A percentile compares a stretch with the other conserved stretches of the same genome.
Evolutionary conservation across 2,113 vertebrate species (phyloP).

Genomic region (pig (Sus scrofa)): DNA sequence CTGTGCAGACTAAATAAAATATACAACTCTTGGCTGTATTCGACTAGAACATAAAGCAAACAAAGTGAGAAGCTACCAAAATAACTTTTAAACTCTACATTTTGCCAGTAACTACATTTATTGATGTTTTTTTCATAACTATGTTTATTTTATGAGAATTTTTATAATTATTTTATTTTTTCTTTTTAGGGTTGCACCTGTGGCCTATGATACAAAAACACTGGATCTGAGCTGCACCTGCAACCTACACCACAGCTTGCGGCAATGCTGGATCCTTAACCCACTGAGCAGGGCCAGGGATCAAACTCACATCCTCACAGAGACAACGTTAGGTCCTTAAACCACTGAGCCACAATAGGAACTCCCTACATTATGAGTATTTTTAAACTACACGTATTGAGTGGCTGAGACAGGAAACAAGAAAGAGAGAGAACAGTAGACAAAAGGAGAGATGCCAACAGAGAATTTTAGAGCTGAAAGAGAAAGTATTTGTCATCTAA

Average conservation of each 20-base stretch:
- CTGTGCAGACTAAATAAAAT: constrained; percentile 6
- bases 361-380: neutral
- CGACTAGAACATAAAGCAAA: constrained; percentile 9
- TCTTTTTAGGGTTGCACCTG: too few species aligned
- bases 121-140: constrained; percentile 24
- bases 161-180: neutral
- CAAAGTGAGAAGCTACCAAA: constrained; percentile 47
- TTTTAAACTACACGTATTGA: constrained; percentile 6
- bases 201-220: too few species aligned
- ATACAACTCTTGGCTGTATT: neutral
- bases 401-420: neutral
- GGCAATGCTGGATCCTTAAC: too few species aligned
- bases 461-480: neutral
- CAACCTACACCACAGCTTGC: too few species aligned
- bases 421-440: neutral
- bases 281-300: too few species aligned
- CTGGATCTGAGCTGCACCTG: too few species aligned
- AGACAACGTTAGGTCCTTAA: too few species aligned
- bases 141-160: constrained; percentile 17
- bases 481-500: neutral
- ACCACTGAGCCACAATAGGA: too few species aligned
- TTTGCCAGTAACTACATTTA: constrained; percentile 2
- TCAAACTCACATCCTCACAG: too few species aligned
- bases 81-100: constrained; percentile 10
- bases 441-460: neutral